Percentiles rank a stretch among this genome's conserved stretches.
phyloP scores from a whole-genome alignment of 1,140 invertebrate genomes.

The Berghia stephanieae region DNA sequence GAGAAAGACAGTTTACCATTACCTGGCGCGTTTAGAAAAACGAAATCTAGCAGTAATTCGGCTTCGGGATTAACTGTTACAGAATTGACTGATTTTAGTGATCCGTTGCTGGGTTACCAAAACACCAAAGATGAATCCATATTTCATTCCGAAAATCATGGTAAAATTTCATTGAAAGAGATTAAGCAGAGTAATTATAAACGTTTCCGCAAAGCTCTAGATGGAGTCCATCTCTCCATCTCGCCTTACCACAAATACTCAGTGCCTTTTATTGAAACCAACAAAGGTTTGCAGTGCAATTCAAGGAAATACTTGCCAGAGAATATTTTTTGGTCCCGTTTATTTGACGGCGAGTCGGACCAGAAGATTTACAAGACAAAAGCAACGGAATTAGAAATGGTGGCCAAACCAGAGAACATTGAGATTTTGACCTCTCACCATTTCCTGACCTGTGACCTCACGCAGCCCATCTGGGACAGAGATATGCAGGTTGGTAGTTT shows the following conservation, averaged over 20 bases:
- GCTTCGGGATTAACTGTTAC: too few species aligned
- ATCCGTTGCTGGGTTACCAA: slow-evolving; percentile 64
- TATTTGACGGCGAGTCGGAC: slow-evolving; percentile 53
- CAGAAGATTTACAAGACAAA: slow-evolving; percentile 42
- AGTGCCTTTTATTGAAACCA: slow-evolving; percentile 89
- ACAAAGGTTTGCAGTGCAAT: slow-evolving; percentile 79
- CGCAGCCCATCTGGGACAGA: slow-evolving; percentile 68
- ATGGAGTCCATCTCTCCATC: slow-evolving; percentile 80
- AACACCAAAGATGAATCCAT: slow-evolving; percentile 63
- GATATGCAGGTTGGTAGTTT: slow-evolving; percentile 47
- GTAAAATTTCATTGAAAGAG: slow-evolving; percentile 48
- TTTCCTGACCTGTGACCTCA: slow-evolving; percentile 79
- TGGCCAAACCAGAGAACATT: slow-evolving; percentile 35
- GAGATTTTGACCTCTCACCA: slow-evolving; percentile 71
- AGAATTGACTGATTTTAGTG: slow-evolving; percentile 64
- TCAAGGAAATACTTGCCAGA: slow-evolving; percentile 81
- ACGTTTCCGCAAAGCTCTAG: slow-evolving; percentile 79
- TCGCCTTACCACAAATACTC: slow-evolving; percentile 87
- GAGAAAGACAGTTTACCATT: neutral
- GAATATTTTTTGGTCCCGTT: slow-evolving; percentile 80
- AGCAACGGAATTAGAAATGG: slow-evolving; percentile 36
- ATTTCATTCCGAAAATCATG: slow-evolving; percentile 49
- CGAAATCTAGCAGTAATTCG: too few species aligned
- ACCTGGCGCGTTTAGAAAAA: slow-evolving; percentile 15
- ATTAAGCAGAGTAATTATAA: slow-evolving; percentile 46